Evolutionary conservation across 2,888 invertebrate genomes (phyloP), one percentile per base, ranked within the genome.

Genomic region (Physocephala rufipes): DNA sequence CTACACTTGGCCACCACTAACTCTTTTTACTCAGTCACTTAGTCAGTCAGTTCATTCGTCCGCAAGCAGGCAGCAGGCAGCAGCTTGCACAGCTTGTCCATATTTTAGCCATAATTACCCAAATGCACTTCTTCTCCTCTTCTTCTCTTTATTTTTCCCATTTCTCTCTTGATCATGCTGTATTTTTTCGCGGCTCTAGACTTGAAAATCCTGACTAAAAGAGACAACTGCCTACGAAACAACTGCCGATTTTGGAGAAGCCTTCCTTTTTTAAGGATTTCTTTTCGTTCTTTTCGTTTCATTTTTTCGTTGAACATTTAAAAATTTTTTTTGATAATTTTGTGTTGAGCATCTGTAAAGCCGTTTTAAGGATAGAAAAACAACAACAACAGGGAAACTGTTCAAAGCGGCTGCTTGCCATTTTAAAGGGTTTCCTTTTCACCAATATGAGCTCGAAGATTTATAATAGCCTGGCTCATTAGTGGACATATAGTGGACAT

Each of bases 21-120:
- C n/a, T 15, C n/a, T 19, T 24, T 19, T 58, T 7, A 19, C 24
- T 21, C 28, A 61, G 61, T 61, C 28, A 67, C 16, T 58, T 47
- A 58, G 58, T 59, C 67, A 67, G 28, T 53, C 19, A 28, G 53
- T 36, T 53, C 19, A 26, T 28, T 16, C 9, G 28, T n/a, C 30
- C 26, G 26, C 51, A 12, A 19, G 36, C 53, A 1, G n/a, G 16
- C 53, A 53, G 45, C 59, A n/a, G n/a, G n/a, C n/a, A n/a, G n/a
- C 67, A 67, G 67, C 67, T 67, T 67, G 67, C 67, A 49, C 67
- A 58, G 58, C 67, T 67, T 47, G 26, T n/a, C 67, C 67, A 67
- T 68, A 63, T 63, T 43, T 51, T 62, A 53, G 68, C 61, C 62
- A 62, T 68, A 68, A 68, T 68, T 62, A 68, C 61, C 62, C 45